phyloP scores from a whole-genome alignment of 2,797 vertebrate genomes.

The Brachymystax lenok region DNA sequence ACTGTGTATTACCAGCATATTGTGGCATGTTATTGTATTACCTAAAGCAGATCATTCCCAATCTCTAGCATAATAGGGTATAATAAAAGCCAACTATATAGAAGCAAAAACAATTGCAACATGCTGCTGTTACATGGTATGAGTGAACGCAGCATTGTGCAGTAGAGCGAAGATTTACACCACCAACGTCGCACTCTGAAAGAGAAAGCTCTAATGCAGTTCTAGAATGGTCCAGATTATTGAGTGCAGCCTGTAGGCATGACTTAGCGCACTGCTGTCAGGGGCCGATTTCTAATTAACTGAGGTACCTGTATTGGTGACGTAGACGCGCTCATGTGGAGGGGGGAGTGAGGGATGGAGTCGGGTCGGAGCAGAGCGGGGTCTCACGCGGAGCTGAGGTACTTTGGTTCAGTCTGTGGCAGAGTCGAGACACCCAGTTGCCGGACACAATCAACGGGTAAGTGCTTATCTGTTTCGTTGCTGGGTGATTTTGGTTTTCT shows the following conservation, averaged over 20 bases:
- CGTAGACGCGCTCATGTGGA: slow-evolving; percentile 36
- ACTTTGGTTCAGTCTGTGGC: slow-evolving; percentile 60
- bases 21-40: background rate
- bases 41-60: background rate
- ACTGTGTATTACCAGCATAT: background rate
- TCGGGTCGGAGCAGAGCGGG: slow-evolving; percentile 59
- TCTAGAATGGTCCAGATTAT: slow-evolving; percentile 26
- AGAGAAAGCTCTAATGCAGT: slow-evolving; percentile 45
- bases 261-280: slow-evolving; percentile 27
- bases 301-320: slow-evolving; percentile 68
- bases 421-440: slow-evolving; percentile 59
- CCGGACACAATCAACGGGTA: slow-evolving; percentile 55
- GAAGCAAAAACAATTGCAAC: slow-evolving; percentile 9
- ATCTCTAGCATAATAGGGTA: background rate
- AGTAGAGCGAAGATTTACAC: slow-evolving; percentile 34
- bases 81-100: background rate
- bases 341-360: slow-evolving; percentile 46
- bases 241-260: slow-evolving; percentile 30
- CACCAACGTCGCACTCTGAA: slow-evolving; percentile 30
- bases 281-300: slow-evolving; percentile 64
- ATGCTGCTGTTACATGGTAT: slow-evolving; percentile 21
- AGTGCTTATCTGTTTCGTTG: slow-evolving; percentile 40
- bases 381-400: slow-evolving; percentile 61
- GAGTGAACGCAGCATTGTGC: slow-evolving; percentile 43
- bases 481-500: background rate